A percentile compares a stretch with the other conserved stretches of the same genome.
Conservation (phyloP, 1,140 invertebrate species). For the Rhysida immarginata region DNA sequence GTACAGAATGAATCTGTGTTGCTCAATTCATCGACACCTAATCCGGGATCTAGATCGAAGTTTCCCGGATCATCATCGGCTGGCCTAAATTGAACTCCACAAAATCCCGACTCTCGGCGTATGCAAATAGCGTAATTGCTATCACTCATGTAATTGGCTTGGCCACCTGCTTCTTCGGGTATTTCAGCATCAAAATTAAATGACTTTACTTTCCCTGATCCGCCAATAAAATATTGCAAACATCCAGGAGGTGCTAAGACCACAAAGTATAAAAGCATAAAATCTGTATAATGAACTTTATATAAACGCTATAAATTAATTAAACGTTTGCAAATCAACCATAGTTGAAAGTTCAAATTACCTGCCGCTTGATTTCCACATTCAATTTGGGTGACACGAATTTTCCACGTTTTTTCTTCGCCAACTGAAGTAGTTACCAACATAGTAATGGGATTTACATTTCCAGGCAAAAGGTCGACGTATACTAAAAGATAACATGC, state of each 20-base stretch:
- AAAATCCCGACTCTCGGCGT: slow-evolving; percentile 22
- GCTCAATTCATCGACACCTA: neutral
- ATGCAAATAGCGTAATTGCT: slow-evolving; percentile 24
- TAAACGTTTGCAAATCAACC: no score
- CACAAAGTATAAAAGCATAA: no score
- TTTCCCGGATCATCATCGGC: neutral
- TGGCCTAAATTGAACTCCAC: slow-evolving; percentile 16
- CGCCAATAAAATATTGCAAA: slow-evolving; percentile 23
- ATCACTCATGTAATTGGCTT: slow-evolving; percentile 37
- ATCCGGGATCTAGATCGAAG: neutral
- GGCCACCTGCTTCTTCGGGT: neutral
- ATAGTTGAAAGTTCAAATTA: no score
- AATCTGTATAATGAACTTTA: no score
- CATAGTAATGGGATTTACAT: slow-evolving; percentile 42
- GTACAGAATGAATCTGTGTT: neutral
- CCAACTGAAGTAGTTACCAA: slow-evolving; percentile 43
- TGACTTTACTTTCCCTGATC: slow-evolving; percentile 18
- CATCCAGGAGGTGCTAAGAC: slow-evolving; percentile 22
- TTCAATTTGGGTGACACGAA: slow-evolving; percentile 52
- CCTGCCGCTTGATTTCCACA: slow-evolving; percentile 48
- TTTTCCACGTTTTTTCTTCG: slow-evolving; percentile 51
- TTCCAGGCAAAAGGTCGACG: no score
- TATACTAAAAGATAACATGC: no score
- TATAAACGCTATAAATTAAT: no score
- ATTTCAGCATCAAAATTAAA: slow-evolving; percentile 28